A percentile compares a stretch with the other conserved stretches of the same genome.
These are phyloP conservation scores for Pristionchus maxplancki DNA, from an alignment of 2,888 invertebrate genomes.

Conservation along the genomic window DNA sequence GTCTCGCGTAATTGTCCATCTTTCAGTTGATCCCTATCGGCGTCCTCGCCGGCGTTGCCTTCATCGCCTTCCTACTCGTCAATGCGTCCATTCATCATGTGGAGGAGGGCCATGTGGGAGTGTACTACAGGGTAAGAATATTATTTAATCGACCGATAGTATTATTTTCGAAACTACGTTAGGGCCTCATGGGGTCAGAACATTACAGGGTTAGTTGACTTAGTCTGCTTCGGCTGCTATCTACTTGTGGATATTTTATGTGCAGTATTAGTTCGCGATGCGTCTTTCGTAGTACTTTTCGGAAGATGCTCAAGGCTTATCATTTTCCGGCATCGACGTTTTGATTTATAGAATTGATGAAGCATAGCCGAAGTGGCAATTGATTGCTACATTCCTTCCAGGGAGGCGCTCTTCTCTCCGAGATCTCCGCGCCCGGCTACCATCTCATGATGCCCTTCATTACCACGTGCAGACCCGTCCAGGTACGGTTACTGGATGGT, in stretches of 20 bases:
- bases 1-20: too few relatives aligned
- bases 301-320: too few relatives aligned
- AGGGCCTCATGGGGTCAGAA: too few relatives aligned
- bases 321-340: too few relatives aligned
- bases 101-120: slow-evolving; percentile 91
- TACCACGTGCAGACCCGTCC: slow-evolving; percentile 88
- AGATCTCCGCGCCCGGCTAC: slow-evolving; percentile 89
- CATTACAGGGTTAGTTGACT: too few relatives aligned
- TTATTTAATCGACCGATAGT: too few relatives aligned
- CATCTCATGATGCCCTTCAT: slow-evolving; percentile 91
- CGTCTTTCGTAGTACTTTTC: too few relatives aligned
- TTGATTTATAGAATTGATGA: background rate
- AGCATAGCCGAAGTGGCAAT: background rate
- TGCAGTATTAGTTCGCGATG: too few relatives aligned
- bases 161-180: too few relatives aligned
- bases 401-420: slow-evolving; percentile 90
- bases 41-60: background rate
- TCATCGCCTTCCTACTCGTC: slow-evolving; percentile 60
- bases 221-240: too few relatives aligned
- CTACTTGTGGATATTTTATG: too few relatives aligned
- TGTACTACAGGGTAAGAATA: slow-evolving; percentile 88
- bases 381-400: slow-evolving; percentile 76
- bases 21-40: background rate
- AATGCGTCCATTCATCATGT: slow-evolving; percentile 86
- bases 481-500: slow-evolving; percentile 79